Base-by-base conservation (phyloP, 2,888 invertebrate genomes). In the Nesidiocoris tenuis region DNA sequence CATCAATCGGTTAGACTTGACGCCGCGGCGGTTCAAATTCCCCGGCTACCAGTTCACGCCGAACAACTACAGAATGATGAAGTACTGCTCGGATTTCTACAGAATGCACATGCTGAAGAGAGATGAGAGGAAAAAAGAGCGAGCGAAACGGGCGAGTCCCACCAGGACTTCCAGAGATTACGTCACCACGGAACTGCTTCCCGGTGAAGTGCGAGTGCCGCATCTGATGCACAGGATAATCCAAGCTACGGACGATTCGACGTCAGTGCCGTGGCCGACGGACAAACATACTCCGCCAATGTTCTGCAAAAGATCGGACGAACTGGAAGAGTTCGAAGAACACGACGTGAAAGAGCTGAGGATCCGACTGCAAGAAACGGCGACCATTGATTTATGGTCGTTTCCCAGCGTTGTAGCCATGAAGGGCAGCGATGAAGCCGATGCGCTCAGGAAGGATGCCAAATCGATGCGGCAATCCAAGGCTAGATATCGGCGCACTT, bases 1-100 rank as follows among this genome's bases (percentile, higher is more conserved):
- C 23, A 12, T 75, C 19, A 65, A 75, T 39, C 39, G 74, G 17
- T 39, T 75, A 16, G 74, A 75, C 21, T 66, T 75, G 57, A 75
- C 74, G 23, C 74, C 74, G 0, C 56, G 74, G 19, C 56, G 66
- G 9, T 75, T 75, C 39, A 16, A 23, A 57, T 75, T 23, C 25
- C 65, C 74, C 16, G 66, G 74, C 3, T 75, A 66, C 54, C 12
- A 59, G 21, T 65, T 54, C 66, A 39, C 25, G 24, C 16, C 24
- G 2, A n/a, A 75, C 55, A 25, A 22, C 19, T 21, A 66, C 17
- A 18, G 17, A 1, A 39, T 56, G 63, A 56, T 17, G 23, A 72
- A 61, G 39, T 63, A 72, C 56, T 39, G 61, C 54, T 72, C 72
- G 5, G 21, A n/a, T 0, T 72, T 72, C 39, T 72, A 72, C 23